Conservation (phyloP, 1,140 invertebrate species). For the Prorops nasuta region DNA sequence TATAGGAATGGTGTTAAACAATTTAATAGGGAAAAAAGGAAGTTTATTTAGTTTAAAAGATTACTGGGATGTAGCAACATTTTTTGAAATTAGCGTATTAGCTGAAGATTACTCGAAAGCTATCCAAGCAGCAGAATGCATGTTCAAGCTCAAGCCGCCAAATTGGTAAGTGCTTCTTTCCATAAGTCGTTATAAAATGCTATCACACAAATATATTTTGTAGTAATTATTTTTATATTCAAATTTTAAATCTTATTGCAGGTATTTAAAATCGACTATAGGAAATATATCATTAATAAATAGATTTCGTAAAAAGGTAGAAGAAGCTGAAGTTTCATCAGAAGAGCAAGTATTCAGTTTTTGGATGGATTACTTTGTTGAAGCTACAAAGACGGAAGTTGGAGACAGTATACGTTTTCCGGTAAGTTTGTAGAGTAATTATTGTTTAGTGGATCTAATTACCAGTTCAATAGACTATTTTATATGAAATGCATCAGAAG, state of each 20-base stretch:
- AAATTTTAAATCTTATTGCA: constrained; percentile 30
- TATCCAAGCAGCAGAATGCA: constrained; percentile 95
- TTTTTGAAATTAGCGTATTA: constrained; percentile 98
- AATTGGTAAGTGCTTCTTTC: constrained; percentile 88
- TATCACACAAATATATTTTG: background rate
- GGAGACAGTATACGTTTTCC: constrained; percentile 86
- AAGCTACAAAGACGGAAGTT: constrained; percentile 80
- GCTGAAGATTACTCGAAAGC: constrained; percentile 97
- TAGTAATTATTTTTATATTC: constrained; percentile 2
- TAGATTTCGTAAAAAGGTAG: constrained; percentile 81
- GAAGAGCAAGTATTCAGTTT: constrained; percentile 92
- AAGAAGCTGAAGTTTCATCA: constrained; percentile 66
- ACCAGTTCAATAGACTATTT: constrained; percentile 32
- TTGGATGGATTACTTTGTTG: constrained; percentile 99
- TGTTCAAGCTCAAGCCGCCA: constrained; percentile 98
- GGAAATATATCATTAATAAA: constrained; percentile 97
- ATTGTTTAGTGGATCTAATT: constrained; percentile 33
- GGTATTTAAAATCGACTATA: constrained; percentile 96
- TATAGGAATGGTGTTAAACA: constrained; percentile 93
- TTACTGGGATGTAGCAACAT: constrained; percentile 99
- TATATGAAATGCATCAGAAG: background rate
- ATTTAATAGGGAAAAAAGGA: constrained; percentile 97
- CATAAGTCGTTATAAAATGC: too few relatives aligned
- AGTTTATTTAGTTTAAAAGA: constrained; percentile 89
- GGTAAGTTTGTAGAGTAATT: constrained; percentile 62